phyloP scores from a whole-genome alignment of 2,888 invertebrate genomes.

The Acronicta psi region DNA sequence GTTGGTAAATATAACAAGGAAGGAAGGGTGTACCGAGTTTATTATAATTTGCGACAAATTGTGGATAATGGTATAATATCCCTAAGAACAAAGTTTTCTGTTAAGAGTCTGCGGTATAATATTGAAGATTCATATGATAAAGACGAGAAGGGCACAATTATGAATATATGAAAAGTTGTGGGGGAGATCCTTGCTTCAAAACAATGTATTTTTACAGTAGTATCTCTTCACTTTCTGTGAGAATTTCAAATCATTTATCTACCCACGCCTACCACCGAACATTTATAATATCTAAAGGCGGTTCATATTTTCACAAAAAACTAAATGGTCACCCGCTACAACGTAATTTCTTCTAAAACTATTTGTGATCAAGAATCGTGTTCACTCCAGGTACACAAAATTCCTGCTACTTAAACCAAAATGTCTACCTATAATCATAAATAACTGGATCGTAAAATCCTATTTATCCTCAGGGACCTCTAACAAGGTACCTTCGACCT shows the following conservation, averaged over 20 bases:
- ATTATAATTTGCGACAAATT: constrained; percentile 9
- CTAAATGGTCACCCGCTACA: too few relatives aligned
- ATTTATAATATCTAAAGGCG: too few relatives aligned
- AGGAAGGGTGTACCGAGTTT: constrained; percentile 15
- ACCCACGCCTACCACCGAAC: too few relatives aligned
- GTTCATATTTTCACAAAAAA: too few relatives aligned
- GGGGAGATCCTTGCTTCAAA: too few relatives aligned
- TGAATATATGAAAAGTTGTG: too few relatives aligned
- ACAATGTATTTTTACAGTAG: too few relatives aligned
- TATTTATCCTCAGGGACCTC: constrained; percentile 17
- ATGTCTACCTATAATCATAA: constrained; percentile 21
- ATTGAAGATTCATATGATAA: too few relatives aligned
- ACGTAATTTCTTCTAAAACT: too few relatives aligned
- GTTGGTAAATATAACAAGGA: constrained; percentile 30
- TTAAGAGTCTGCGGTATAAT: background rate
- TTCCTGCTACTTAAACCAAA: constrained; percentile 1
- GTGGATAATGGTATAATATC: constrained; percentile 12
- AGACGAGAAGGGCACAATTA: too few relatives aligned
- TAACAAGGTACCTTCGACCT: constrained; percentile 2
- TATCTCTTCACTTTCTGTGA: too few relatives aligned
- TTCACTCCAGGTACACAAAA: constrained; percentile 10
- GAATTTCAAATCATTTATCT: too few relatives aligned
- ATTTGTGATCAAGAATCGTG: constrained; percentile 4
- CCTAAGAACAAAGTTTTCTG: constrained; percentile 8
- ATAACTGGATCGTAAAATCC: constrained; percentile 31